Evolutionary conservation across 2,113 vertebrate species (phyloP), one percentile per base, ranked within the genome.

Genomic region (Alaudala cheleensis): DNA sequence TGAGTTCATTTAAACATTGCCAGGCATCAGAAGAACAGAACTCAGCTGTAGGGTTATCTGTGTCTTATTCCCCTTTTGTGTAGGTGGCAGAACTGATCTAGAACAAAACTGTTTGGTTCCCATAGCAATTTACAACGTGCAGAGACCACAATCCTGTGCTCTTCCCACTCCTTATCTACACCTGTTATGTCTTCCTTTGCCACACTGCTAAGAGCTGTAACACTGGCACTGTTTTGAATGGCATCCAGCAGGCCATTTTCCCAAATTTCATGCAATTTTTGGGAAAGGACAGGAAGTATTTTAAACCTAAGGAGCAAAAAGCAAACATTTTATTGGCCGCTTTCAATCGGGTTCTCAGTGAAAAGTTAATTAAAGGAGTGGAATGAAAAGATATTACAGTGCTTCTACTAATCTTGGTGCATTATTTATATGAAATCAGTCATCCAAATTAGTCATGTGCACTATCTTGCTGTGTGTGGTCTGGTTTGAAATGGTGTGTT

Each of bases 1-100:
- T 97, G 95, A 96, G 93, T 97, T 97, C 97, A 97, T 97, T 97
- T 96, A 96, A 97, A 95, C 96, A 73, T 81, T 95, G 96, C 95
- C 96, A 97, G 96, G 93, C 96, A 97, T 92, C 92, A 96, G 96
- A 95, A 93, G 95, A 96, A 96, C 95, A 96, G 90, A 78, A 88
- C 94, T 97, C 92, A 90, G 94, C 96, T 97, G 96, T 93, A 95
- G 95, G 88, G 85, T 92, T 97, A 96, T 96, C 97, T 97, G 45
- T 92, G 91, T 74, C 95, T 96, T 94, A 88, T 90, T 94, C 91
- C 50, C 80, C 58, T 96, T 88, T 97, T 80, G 94, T 97, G 96
- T 97, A 95, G 96, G 97, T 97, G 97, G 97, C 94, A 96, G 86
- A 91, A 92, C 54, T 84, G 91, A 91, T 92, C 90, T 94, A 92